These are phyloP conservation scores for Melanotaenia nigrans DNA, from an alignment of 2,797 vertebrate genomes.

Conservation along the genomic window DNA sequence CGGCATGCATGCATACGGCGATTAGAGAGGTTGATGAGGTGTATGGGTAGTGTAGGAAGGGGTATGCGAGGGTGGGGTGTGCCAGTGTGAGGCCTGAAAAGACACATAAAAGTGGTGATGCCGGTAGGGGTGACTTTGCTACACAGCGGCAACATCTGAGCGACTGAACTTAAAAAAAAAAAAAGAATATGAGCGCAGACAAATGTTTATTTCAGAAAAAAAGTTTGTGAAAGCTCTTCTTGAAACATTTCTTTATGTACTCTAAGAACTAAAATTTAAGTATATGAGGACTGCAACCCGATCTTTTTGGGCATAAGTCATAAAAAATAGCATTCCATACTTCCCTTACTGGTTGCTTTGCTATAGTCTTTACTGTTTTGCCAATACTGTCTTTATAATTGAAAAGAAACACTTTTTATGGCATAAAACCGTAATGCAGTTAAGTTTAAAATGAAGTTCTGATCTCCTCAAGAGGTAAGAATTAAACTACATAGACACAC, in stretches of 20 bases:
- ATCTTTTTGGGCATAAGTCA: constrained; percentile 6
- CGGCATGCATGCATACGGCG: constrained; percentile 18
- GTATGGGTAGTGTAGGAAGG: constrained; percentile 3
- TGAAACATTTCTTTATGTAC: constrained; percentile 2
- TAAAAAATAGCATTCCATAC: constrained; percentile 12
- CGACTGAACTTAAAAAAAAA: constrained; percentile 43
- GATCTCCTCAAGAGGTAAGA: constrained; percentile 50
- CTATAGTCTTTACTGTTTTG: constrained; percentile 28
- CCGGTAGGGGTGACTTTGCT: constrained; percentile 65
- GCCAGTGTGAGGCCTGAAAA: constrained; percentile 41
- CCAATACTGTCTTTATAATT: constrained; percentile 34
- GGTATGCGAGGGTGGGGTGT: constrained; percentile 15
- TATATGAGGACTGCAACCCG: constrained; percentile 16
- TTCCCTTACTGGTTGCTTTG: constrained; percentile 26
- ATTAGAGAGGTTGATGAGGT: constrained; percentile 35
- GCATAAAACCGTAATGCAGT: constrained; percentile 32
- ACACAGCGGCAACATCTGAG: constrained; percentile 51
- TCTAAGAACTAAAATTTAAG: constrained; percentile 6
- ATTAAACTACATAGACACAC: constrained; percentile 36
- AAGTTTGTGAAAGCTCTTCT: constrained; percentile 19
- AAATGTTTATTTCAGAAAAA: constrained; percentile 4
- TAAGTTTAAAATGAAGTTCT: constrained; percentile 52
- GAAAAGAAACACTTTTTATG: constrained; percentile 40
- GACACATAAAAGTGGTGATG: constrained; percentile 40
- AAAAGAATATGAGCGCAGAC: constrained; percentile 6